Evolutionary conservation across 1,140 invertebrate genomes (phyloP), one percentile per base, ranked within the genome.

Genomic region (Psix sp.): DNA sequence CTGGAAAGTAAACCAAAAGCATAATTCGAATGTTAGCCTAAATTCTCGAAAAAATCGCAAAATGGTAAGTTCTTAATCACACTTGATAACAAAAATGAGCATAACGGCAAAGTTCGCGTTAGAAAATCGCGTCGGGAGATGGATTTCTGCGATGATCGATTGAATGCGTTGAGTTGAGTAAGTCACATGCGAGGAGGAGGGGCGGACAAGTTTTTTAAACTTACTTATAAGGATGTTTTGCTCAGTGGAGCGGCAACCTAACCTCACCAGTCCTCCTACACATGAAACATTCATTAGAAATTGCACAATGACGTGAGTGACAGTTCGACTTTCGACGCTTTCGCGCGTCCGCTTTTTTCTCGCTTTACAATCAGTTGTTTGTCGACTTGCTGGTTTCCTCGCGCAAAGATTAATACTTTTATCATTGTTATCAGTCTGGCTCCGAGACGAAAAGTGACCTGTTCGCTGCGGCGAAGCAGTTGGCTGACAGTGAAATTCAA

Each of bases 401-500:
- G 7, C n/a, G 56, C 14, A 24, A 7, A 38, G 33, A 48, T 26
- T 20, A n/a, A 26, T 67, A 1, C 5, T 21, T 36, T 1, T 46
- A 36, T 54, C 13, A 42, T 9, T 46, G 39, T 71, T 39, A 57
- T 65, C 56, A 86, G 82, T 80, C 79, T 29, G 74, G 80, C 5
- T 13, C 80, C 40, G 65, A 73, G 43, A 24, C 60, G n/a, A 59
- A 49, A 5, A 48, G 62, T 0, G 76, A 80, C 72, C 56, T 84
- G 10, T 79, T 84, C 11, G 60, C 75, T 57, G 84, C 82, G 39
- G 84, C 78, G 33, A 84, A 79, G 51, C 77, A 82, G 59, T 76
- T 86, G 65, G 82, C 78, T 14, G 83, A 84, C 13, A 84, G 79
- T 49, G 84, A 85, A 60, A 84, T 86, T 31, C 66, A 85, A 5